These are phyloP conservation scores for Ctenopoma multispine DNA, from an alignment of 2,797 vertebrate species.

Conservation along the genomic window DNA sequence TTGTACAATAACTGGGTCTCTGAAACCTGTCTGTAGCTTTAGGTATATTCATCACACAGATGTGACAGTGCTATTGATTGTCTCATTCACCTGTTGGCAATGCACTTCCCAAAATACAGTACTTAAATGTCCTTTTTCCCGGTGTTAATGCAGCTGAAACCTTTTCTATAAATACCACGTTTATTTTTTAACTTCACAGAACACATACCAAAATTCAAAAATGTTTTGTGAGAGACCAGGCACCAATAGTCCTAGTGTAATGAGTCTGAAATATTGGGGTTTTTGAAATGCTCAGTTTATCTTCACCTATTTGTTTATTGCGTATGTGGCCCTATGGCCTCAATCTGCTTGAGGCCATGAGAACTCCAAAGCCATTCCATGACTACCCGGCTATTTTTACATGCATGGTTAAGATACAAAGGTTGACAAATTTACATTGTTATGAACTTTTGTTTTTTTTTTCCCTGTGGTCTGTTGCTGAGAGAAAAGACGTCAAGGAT, in stretches of 20 bases:
- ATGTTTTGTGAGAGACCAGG: no score
- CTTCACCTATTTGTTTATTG: no score
- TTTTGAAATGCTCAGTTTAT: no score
- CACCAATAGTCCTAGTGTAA: no score
- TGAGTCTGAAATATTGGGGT: no score
- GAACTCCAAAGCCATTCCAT: slow-evolving; percentile 30
- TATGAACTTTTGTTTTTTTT: slow-evolving; percentile 50
- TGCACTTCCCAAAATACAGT: neutral
- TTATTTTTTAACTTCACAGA: no score
- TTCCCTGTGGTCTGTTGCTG: slow-evolving; percentile 30
- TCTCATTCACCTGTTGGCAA: neutral
- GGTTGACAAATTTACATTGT: slow-evolving; percentile 55
- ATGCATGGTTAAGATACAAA: slow-evolving; percentile 36
- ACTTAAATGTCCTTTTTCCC: neutral
- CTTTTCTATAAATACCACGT: no score
- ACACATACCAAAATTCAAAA: no score
- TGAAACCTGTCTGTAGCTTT: no score
- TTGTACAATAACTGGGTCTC: no score
- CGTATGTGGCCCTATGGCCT: no score
- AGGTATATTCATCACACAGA: neutral
- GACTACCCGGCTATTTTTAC: slow-evolving; percentile 39
- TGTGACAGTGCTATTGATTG: neutral
- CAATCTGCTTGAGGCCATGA: slow-evolving; percentile 26
- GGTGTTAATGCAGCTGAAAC: no score
- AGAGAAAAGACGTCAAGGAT: slow-evolving; percentile 33